Evolutionary conservation across 2,113 vertebrate genomes (phyloP).

Genomic region (Mohoua ochrocephala): DNA sequence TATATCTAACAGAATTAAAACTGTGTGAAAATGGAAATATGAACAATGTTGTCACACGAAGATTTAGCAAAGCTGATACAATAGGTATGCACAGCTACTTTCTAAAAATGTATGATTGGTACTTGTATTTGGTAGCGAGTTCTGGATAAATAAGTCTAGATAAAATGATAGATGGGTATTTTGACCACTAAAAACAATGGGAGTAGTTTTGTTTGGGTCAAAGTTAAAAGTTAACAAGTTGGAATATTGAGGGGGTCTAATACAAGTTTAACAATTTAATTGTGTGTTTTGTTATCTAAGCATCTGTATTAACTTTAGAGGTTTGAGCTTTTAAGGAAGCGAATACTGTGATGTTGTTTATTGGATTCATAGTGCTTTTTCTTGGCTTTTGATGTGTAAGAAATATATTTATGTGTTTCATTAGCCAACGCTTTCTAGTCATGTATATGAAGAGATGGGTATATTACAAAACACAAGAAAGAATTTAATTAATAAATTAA

Average conservation of each 20-base stretch:
- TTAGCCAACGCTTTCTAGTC: not conserved
- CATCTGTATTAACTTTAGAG: not conserved
- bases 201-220: not conserved
- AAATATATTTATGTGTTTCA: not conserved
- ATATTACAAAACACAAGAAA: not conserved
- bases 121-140: not conserved
- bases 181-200: not conserved
- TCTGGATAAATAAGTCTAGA: not conserved
- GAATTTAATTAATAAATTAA: not conserved
- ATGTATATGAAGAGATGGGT: not conserved
- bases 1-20: slow-evolving; percentile 96
- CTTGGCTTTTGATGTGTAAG: not conserved
- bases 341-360: not conserved
- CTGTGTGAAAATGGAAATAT: slow-evolving; percentile 97
- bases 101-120: not conserved
- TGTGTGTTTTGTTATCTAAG: not conserved
- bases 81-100: slow-evolving; percentile 80
- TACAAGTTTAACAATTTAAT: not conserved
- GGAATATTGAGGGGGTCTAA: not conserved
- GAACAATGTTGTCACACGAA: slow-evolving; percentile 90
- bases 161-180: not conserved
- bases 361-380: not conserved
- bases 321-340: not conserved
- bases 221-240: not conserved
- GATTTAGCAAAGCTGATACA: slow-evolving; percentile 99